A percentile compares a stretch with the other conserved stretches of the same genome.
phyloP scores from a whole-genome alignment of 92 coral and sea anemone genomes.

The Porites divaricata region DNA sequence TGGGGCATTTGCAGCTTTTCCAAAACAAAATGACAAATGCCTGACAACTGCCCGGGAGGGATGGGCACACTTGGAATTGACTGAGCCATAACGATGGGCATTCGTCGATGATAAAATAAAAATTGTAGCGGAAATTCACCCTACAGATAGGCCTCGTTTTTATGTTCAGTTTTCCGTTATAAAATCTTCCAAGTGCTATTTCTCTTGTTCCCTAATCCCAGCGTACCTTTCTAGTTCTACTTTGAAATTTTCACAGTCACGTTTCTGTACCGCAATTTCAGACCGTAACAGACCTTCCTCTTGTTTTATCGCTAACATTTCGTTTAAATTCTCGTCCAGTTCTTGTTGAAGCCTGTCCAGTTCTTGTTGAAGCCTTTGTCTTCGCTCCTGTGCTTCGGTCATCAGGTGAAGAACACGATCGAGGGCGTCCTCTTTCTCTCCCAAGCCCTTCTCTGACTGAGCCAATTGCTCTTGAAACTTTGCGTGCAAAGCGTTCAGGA shows the following conservation, averaged over 20 bases:
- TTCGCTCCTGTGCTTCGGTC: slow-evolving; percentile 10
- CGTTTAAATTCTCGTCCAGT: slow-evolving; percentile 21
- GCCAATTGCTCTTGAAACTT: slow-evolving; percentile 25
- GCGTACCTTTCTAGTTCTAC: slow-evolving; percentile 23
- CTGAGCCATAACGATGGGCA: too few relatives aligned
- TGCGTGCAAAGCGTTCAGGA: slow-evolving; percentile 21
- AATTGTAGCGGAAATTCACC: too few relatives aligned
- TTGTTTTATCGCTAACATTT: neutral
- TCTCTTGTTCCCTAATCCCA: too few relatives aligned
- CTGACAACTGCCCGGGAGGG: too few relatives aligned
- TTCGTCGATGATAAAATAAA: too few relatives aligned
- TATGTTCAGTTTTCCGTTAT: too few relatives aligned
- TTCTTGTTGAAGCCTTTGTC: slow-evolving; percentile 19
- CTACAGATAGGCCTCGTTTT: too few relatives aligned
- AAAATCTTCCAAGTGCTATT: too few relatives aligned
- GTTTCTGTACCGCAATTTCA: slow-evolving; percentile 16
- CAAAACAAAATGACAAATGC: too few relatives aligned
- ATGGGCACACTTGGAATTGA: too few relatives aligned
- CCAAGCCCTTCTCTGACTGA: slow-evolving; percentile 13
- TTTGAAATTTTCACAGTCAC: slow-evolving; percentile 15
- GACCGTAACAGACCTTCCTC: slow-evolving; percentile 21
- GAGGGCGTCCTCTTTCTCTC: slow-evolving; percentile 28
- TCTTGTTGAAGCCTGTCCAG: slow-evolving; percentile 31
- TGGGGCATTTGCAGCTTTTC: too few relatives aligned
- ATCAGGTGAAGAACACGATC: slow-evolving; percentile 16